Conservation (phyloP, 2,113 vertebrate species). For the Holacanthus passer region DNA sequence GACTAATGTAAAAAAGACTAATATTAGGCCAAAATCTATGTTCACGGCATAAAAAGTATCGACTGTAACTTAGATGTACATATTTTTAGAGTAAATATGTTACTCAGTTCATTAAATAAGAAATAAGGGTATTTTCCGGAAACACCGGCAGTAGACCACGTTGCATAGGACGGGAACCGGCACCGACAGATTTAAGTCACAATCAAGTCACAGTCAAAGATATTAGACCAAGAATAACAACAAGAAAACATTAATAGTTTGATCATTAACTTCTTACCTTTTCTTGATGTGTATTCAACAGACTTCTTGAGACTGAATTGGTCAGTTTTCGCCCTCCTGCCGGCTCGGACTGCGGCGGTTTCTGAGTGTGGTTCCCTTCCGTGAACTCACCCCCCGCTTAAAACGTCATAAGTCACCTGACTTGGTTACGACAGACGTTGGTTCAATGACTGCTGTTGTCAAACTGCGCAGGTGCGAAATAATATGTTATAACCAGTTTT, state of each 20-base stretch:
- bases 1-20: background rate
- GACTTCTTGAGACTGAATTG: background rate
- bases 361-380: conserved; percentile 11
- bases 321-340: background rate
- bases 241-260: fast-evolving
- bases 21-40: background rate
- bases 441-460: background rate
- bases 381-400: conserved; percentile 1
- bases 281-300: fast-evolving
- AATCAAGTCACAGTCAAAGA: fast-evolving
- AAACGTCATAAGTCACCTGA: conserved; percentile 72
- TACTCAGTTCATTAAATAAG: background rate
- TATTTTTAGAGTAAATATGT: background rate
- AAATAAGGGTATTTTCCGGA: background rate
- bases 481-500: too few relatives aligned
- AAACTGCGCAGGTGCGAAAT: too few relatives aligned
- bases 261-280: conserved; percentile 33
- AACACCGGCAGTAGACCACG: conserved; percentile 32
- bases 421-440: background rate
- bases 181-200: background rate
- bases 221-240: fast-evolving
- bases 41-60: background rate
- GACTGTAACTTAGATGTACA: background rate
- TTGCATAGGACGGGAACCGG: background rate
- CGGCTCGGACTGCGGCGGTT: background rate